A percentile compares a stretch with the other conserved stretches of the same genome.
Conservation (phyloP, 2,113 vertebrate species). For the Trinectes maculatus region DNA sequence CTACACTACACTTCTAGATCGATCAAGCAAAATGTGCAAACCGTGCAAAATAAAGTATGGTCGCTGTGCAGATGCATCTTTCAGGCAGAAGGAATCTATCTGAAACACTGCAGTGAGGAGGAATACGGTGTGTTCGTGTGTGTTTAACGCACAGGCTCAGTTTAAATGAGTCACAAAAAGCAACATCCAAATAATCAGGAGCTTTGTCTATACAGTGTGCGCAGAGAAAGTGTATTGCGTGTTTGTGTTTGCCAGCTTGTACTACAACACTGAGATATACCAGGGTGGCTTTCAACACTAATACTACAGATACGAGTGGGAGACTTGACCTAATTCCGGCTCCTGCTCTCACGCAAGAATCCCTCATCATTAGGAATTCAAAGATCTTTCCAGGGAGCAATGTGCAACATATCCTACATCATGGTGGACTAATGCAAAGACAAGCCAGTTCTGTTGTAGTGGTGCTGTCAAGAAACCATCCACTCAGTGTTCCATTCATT, state of each 20-base stretch:
- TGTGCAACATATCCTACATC: slow-evolving; percentile 33
- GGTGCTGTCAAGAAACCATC: slow-evolving; percentile 17
- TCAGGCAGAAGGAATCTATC: slow-evolving; percentile 5
- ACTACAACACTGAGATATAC: slow-evolving; percentile 54
- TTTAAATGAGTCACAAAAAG: slow-evolving; percentile 10
- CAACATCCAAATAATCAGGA: neutral
- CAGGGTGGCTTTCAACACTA: slow-evolving; percentile 56
- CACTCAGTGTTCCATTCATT: slow-evolving; percentile 14
- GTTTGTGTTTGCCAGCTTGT: slow-evolving; percentile 39
- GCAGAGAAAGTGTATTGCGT: slow-evolving; percentile 12
- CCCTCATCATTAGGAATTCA: slow-evolving; percentile 58
- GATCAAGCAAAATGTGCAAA: slow-evolving; percentile 45
- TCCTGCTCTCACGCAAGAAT: slow-evolving; percentile 37
- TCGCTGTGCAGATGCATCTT: slow-evolving; percentile 20
- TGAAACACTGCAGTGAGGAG: neutral
- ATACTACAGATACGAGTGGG: slow-evolving; percentile 50
- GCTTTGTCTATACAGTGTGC: neutral
- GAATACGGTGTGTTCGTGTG: neutral
- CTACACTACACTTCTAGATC: slow-evolving; percentile 38
- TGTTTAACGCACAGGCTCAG: neutral
- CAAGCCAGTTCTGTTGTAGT: neutral
- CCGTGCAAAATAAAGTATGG: slow-evolving; percentile 3
- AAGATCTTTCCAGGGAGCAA: slow-evolving; percentile 42
- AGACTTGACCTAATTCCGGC: slow-evolving; percentile 73
- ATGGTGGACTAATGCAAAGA: slow-evolving; percentile 3